phyloP scores from a whole-genome alignment of 2,797 vertebrate genomes.

The Bradypus variegatus region DNA sequence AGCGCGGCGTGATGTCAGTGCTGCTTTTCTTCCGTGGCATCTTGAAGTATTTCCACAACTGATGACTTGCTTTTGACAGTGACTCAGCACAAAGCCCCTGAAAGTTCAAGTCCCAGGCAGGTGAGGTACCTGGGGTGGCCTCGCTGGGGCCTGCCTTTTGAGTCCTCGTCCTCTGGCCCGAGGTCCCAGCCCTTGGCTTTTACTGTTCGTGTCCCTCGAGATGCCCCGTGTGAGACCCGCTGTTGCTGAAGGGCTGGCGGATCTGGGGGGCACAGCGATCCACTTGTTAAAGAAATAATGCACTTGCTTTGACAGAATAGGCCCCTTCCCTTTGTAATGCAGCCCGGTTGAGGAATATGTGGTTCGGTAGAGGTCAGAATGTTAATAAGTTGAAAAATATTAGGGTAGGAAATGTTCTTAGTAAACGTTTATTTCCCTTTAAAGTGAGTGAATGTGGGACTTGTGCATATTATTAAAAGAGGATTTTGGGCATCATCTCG shows the following conservation, averaged over 20 bases:
- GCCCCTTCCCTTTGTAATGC: neutral
- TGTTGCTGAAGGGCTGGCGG: no score
- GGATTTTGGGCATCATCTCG: conserved; percentile 66
- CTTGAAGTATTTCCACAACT: neutral
- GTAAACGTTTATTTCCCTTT: conserved; percentile 64
- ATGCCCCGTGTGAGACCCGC: neutral
- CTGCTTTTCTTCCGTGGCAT: neutral
- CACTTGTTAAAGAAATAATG: neutral
- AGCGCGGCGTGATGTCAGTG: neutral
- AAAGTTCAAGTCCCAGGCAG: neutral
- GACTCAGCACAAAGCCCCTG: neutral
- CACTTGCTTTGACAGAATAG: neutral
- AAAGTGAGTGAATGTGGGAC: conserved; percentile 64
- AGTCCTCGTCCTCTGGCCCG: neutral
- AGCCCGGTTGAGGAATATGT: conserved; percentile 28
- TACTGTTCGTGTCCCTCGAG: neutral
- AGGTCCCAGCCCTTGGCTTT: neutral
- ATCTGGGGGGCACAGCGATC: no score
- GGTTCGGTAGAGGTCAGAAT: conserved; percentile 55
- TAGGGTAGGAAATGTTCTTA: conserved; percentile 64
- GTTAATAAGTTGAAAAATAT: conserved; percentile 49
- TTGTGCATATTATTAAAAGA: conserved; percentile 65
- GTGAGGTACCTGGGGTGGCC: neutral
- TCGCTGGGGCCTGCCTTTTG: neutral
- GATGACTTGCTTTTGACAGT: neutral